Conservation (phyloP, 2,797 vertebrate species). For the Phrynocephalus vlangalii region DNA sequence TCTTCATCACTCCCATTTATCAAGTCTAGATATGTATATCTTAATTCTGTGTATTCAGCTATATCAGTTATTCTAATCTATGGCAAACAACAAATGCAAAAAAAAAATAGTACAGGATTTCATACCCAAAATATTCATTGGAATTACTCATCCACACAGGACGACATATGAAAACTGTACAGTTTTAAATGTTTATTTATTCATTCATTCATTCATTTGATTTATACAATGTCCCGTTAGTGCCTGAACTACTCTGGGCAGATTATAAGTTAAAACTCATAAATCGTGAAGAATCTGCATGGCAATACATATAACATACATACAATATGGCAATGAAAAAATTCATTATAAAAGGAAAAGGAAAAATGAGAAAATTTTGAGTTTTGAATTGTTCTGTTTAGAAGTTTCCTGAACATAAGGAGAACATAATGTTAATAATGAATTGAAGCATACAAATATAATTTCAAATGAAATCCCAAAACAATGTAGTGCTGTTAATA, state of each 20-base stretch:
- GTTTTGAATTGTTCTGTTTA: background rate
- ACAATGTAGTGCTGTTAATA: background rate
- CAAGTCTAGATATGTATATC: background rate
- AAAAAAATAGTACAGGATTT: background rate
- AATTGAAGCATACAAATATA: constrained; percentile 12
- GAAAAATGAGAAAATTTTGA: too few relatives aligned
- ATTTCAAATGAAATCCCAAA: background rate
- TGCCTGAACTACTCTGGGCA: too few relatives aligned
- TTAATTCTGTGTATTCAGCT: background rate
- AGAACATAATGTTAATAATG: background rate
- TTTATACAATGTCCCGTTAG: too few relatives aligned
- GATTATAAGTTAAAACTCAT: too few relatives aligned
- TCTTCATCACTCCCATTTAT: background rate
- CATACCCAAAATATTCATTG: constrained; percentile 6
- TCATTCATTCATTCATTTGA: too few relatives aligned
- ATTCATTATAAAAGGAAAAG: too few relatives aligned
- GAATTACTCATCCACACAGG: background rate
- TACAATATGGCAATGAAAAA: too few relatives aligned
- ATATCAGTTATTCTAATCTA: background rate
- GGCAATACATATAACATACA: too few relatives aligned
- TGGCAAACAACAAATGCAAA: accelerated
- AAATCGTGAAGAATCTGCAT: too few relatives aligned
- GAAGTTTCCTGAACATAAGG: too few relatives aligned
- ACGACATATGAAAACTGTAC: background rate
- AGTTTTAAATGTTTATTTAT: background rate